These are phyloP conservation scores for Gymnocypris eckloni DNA, from an alignment of 2,797 vertebrate species.

Conservation along the genomic window DNA sequence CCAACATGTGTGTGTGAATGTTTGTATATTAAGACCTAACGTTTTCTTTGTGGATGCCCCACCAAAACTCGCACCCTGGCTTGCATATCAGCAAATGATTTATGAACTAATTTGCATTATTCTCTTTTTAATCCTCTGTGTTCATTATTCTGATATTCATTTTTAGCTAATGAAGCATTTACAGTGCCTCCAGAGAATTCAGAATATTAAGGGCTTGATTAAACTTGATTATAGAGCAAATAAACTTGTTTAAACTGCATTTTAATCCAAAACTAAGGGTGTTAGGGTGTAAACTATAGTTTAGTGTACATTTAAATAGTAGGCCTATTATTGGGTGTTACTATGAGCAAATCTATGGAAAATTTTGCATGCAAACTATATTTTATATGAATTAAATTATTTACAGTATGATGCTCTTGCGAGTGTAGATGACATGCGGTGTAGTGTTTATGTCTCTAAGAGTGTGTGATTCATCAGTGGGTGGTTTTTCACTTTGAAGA, in stretches of 20 bases:
- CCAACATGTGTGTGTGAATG: neutral
- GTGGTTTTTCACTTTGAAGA: slow-evolving; percentile 63
- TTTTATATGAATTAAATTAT: neutral
- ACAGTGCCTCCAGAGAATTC: neutral
- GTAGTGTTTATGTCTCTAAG: slow-evolving; percentile 34
- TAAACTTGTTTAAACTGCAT: slow-evolving; percentile 14
- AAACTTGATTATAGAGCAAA: slow-evolving; percentile 24
- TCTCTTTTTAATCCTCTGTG: slow-evolving; percentile 30
- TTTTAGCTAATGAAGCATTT: slow-evolving; percentile 39
- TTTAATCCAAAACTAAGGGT: neutral
- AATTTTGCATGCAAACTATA: neutral
- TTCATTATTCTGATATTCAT: slow-evolving; percentile 33
- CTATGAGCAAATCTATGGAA: neutral
- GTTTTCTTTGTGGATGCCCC: neutral
- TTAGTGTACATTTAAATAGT: neutral
- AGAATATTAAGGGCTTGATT: slow-evolving; percentile 8
- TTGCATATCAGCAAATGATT: slow-evolving; percentile 19
- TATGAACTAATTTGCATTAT: slow-evolving; percentile 19
- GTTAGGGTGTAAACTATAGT: neutral
- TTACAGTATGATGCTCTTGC: neutral
- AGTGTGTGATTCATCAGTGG: slow-evolving; percentile 72
- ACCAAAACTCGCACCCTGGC: neutral
- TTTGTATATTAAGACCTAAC: neutral
- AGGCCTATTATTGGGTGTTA: neutral
- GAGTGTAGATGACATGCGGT: neutral